Evolutionary conservation across 2,888 invertebrate species (phyloP).

Genomic region (Sarcophaga caerulescens): DNA sequence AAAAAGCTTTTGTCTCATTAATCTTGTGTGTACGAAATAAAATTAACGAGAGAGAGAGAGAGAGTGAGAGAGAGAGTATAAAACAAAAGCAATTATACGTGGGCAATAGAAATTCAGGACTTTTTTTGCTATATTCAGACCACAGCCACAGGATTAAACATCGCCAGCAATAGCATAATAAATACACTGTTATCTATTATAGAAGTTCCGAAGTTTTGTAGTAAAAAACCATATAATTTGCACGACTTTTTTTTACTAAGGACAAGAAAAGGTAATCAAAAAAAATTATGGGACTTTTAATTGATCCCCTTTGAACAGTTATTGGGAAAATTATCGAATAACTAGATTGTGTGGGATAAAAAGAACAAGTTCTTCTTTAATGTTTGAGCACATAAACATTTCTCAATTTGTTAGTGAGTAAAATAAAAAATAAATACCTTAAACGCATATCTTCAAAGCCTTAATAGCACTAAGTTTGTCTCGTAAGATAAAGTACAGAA

Average conservation of each 20-base stretch:
- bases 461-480: too few species aligned
- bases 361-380: too few species aligned
- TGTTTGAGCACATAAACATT: too few species aligned
- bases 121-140: not conserved
- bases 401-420: too few species aligned
- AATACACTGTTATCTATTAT: constrained; percentile 52
- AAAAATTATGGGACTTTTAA: constrained; percentile 65
- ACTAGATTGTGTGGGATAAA: too few species aligned
- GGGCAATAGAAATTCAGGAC: constrained; percentile 10
- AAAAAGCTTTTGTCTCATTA: constrained; percentile 74
- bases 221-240: too few species aligned
- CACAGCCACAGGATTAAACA: not conserved
- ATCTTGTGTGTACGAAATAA: constrained; percentile 75
- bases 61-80: constrained; percentile 67
- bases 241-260: too few species aligned
- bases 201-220: constrained; percentile 22
- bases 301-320: constrained; percentile 69
- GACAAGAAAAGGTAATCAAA: too few species aligned
- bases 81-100: constrained; percentile 70
- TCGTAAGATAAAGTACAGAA: too few species aligned
- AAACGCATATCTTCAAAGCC: too few species aligned
- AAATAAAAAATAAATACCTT: too few species aligned
- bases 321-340: not conserved
- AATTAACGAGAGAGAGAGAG: not conserved
- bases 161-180: not conserved